These are phyloP conservation scores for Diploscapter pachys DNA, from an alignment of 1,140 invertebrate genomes.

Conservation along the genomic window DNA sequence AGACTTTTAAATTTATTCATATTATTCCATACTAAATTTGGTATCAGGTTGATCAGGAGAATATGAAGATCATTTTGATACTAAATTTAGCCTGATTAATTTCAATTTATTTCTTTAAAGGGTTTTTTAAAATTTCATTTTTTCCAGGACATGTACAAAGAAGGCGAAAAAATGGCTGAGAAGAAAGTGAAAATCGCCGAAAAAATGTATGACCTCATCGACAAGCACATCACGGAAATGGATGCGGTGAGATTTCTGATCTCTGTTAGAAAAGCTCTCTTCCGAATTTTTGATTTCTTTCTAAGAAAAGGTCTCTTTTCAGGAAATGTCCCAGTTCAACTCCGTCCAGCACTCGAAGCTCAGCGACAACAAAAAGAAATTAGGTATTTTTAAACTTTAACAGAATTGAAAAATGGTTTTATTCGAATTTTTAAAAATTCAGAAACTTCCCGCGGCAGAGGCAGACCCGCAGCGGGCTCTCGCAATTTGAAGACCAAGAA, in stretches of 20 bases:
- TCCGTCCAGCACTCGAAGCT: background rate
- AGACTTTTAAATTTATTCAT: too few species aligned
- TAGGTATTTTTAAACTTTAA: too few species aligned
- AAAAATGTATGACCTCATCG: slow-evolving; percentile 16
- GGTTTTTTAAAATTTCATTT: background rate
- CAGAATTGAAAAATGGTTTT: background rate
- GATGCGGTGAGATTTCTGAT: background rate
- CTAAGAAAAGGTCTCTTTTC: background rate
- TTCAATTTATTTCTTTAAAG: too few species aligned
- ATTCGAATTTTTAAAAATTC: background rate
- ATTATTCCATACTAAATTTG: too few species aligned
- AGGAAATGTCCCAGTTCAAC: background rate
- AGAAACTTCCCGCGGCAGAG: background rate
- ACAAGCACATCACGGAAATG: slow-evolving; percentile 1
- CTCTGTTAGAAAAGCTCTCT: too few species aligned
- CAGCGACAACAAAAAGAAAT: slow-evolving; percentile 4
- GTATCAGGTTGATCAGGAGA: too few species aligned
- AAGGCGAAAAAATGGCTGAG: background rate
- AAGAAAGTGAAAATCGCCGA: slow-evolving; percentile 5
- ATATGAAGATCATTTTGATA: too few species aligned
- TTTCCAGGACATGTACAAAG: background rate
- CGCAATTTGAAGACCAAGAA: background rate
- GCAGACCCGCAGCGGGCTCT: background rate
- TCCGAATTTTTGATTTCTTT: too few species aligned
- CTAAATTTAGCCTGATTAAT: too few species aligned